These are phyloP conservation scores for Phenganax subtilis DNA, from an alignment of 92 coral and sea anemone species.

Conservation along the genomic window DNA sequence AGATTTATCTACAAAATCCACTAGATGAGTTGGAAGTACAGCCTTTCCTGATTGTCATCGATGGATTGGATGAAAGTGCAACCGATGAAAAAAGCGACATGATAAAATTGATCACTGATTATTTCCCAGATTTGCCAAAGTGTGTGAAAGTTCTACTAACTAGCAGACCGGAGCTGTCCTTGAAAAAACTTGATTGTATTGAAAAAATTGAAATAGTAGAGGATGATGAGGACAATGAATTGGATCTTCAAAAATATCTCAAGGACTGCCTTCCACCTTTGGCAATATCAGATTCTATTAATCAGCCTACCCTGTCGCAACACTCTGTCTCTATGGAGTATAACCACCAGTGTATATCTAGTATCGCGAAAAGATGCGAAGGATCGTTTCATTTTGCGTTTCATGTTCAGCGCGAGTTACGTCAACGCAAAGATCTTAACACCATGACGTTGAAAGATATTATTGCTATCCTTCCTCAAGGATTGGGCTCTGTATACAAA, in stretches of 20 bases:
- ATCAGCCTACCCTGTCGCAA: too few relatives aligned
- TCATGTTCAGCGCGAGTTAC: background rate
- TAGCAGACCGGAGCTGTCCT: conserved; percentile 12
- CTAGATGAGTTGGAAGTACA: conserved; percentile 3
- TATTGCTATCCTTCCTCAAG: background rate
- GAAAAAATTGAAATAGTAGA: background rate
- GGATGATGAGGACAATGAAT: background rate
- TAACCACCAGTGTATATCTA: background rate
- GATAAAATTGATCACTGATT: background rate
- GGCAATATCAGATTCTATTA: too few relatives aligned
- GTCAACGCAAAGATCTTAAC: background rate
- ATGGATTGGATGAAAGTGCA: conserved; percentile 16
- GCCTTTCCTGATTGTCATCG: background rate
- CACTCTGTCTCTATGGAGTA: background rate
- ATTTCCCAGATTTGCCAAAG: conserved; percentile 4
- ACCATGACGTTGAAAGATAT: background rate
- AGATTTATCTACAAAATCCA: background rate
- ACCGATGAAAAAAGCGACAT: conserved; percentile 1
- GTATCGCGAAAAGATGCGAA: background rate
- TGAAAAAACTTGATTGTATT: background rate
- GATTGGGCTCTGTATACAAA: background rate
- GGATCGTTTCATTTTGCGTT: conserved; percentile 18
- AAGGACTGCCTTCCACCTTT: background rate
- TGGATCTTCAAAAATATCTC: background rate
- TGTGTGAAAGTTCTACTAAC: background rate